Evolutionary conservation across 2,113 vertebrate genomes (phyloP).

Genomic region (Ochotona curzoniae): DNA sequence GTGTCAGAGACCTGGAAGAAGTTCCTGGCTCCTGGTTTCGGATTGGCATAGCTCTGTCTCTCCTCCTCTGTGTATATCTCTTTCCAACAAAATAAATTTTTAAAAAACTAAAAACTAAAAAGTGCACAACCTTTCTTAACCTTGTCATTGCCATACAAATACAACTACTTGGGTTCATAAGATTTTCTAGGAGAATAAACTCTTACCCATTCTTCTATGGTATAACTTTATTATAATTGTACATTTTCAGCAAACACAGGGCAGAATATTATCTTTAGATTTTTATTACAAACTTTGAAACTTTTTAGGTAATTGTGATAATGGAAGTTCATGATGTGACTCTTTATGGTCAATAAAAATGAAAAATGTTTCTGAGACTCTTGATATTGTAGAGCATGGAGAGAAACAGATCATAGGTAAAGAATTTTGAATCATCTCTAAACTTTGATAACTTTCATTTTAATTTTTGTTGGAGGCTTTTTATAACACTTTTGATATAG

Average conservation of each 20-base stretch:
- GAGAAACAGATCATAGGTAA: not conserved
- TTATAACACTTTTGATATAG: not conserved
- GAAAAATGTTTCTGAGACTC: not conserved
- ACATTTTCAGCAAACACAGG: not conserved
- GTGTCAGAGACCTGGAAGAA: too few relatives aligned
- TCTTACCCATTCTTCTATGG: not conserved
- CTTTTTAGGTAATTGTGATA: not conserved
- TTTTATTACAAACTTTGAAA: constrained; percentile 45
- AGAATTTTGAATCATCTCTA: not conserved
- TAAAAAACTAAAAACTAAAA: not conserved
- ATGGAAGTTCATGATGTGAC: not conserved
- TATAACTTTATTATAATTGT: not conserved
- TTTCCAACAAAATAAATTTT: too few relatives aligned
- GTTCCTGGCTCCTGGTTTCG: too few relatives aligned
- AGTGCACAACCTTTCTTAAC: not conserved
- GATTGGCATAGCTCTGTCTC: too few relatives aligned
- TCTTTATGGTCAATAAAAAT: not conserved
- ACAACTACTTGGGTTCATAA: not conserved
- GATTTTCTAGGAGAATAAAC: not conserved
- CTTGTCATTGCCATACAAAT: not conserved
- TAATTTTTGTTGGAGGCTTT: not conserved
- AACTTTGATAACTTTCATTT: constrained; percentile 20
- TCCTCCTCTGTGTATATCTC: too few relatives aligned
- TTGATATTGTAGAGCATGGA: not conserved
- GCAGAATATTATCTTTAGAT: not conserved